phyloP scores from a whole-genome alignment of 2,797 vertebrate genomes.

The Labeo calbasu region DNA sequence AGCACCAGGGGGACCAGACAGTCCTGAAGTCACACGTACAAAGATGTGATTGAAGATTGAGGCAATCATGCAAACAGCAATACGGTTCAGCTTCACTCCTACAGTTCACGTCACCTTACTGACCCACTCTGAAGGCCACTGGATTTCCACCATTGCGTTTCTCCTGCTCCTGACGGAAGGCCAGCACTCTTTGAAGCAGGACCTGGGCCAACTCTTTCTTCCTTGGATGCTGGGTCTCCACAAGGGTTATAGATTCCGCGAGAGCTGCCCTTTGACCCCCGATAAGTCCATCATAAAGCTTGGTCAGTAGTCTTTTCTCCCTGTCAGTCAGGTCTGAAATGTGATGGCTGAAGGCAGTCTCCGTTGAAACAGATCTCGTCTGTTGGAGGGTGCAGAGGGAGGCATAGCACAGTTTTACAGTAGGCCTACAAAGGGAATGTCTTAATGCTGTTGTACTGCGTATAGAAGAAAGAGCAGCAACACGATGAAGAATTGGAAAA shows the following conservation, averaged over 20 bases:
- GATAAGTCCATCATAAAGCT: conserved; percentile 85
- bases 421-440: conserved; percentile 15
- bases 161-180: conserved; percentile 86
- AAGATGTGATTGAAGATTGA: not conserved
- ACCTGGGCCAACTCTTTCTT: conserved; percentile 93
- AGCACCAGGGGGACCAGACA: conserved; percentile 96
- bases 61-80: conserved; percentile 3
- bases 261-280: conserved; percentile 88
- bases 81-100: not conserved
- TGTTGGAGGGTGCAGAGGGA: conserved; percentile 13
- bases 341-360: conserved; percentile 67
- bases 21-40: conserved; percentile 75
- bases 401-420: not conserved
- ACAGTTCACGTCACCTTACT: conserved; percentile 72
- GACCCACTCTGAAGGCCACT: conserved; percentile 95
- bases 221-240: conserved; percentile 90
- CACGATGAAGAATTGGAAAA: conserved; percentile 58
- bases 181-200: conserved; percentile 91
- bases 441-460: not conserved
- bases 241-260: conserved; percentile 93
- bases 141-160: conserved; percentile 83
- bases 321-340: conserved; percentile 76
- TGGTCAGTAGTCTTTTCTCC: conserved; percentile 84
- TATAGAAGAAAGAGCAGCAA: conserved; percentile 31
- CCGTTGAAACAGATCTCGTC: conserved; percentile 70